Conservation (phyloP, 2,113 vertebrate species). For the Speoplatyrhinus poulsoni region DNA sequence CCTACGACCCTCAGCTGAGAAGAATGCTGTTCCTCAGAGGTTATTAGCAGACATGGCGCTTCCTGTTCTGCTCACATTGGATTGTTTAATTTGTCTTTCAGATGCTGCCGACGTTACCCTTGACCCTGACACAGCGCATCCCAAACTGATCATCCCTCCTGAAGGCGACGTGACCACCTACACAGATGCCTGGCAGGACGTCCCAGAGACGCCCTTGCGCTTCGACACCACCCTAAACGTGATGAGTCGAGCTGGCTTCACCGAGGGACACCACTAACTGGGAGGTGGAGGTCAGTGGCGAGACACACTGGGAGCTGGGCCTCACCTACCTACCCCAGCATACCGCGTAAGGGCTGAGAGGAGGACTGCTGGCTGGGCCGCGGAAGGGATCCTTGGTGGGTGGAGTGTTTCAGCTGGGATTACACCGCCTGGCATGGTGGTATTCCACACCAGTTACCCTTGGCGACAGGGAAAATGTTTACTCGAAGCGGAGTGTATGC, state of each 20-base stretch:
- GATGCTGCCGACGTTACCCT: conserved; percentile 61
- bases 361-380: conserved; percentile 81
- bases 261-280: conserved; percentile 80
- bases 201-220: conserved; percentile 72
- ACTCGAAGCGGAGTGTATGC: conserved; percentile 76
- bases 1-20: too few relatives aligned
- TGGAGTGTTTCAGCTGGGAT: conserved; percentile 78
- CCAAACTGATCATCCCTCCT: conserved; percentile 64
- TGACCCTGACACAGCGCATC: conserved; percentile 63
- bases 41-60: neutral
- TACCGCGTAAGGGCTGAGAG: conserved; percentile 74
- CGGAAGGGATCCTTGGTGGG: conserved; percentile 74
- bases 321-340: conserved; percentile 75
- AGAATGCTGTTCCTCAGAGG: neutral
- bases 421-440: conserved; percentile 74
- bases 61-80: neutral
- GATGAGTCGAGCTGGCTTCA: conserved; percentile 71
- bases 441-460: conserved; percentile 40
- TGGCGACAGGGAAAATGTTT: conserved; percentile 50
- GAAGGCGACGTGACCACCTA: conserved; percentile 54
- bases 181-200: conserved; percentile 66
- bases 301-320: conserved; percentile 84
- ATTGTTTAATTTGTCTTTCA: conserved; percentile 5
- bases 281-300: conserved; percentile 81
- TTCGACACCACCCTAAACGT: conserved; percentile 81